Conservation (phyloP, 35 echinoderm and acorn worm species). For the Diadema setosum region DNA sequence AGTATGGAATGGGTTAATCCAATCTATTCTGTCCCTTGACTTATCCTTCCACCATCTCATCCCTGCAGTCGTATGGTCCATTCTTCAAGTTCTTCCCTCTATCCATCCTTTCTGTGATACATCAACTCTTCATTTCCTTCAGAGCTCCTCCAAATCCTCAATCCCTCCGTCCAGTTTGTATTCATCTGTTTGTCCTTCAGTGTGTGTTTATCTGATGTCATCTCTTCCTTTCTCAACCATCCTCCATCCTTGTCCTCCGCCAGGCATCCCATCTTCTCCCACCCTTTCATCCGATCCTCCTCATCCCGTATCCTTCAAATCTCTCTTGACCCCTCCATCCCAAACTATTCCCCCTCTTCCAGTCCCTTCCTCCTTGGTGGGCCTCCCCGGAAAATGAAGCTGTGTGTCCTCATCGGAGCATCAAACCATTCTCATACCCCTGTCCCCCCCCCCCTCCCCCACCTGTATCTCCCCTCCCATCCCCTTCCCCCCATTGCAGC, state of each 20-base stretch:
- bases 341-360: neutral
- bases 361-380: neutral
- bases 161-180: neutral
- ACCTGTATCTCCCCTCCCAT: neutral
- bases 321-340: neutral
- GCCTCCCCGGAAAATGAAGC: too few species aligned
- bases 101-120: too few species aligned
- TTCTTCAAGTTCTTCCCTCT: too few species aligned
- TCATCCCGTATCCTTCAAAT: neutral
- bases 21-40: too few species aligned
- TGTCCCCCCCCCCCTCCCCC: neutral
- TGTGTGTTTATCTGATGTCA: neutral
- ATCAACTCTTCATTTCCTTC: too few species aligned
- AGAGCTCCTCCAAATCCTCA: too few species aligned
- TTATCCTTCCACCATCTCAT: too few species aligned
- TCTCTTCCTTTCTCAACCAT: neutral
- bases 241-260: neutral
- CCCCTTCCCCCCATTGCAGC: neutral
- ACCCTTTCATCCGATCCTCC: neutral
- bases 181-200: neutral
- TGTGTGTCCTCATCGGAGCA: too few species aligned
- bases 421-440: neutral
- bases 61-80: too few species aligned
- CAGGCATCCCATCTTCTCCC: neutral
- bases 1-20: too few species aligned